A percentile compares a stretch with the other conserved stretches of the same genome.
These are phyloP conservation scores for Equus przewalskii DNA, from an alignment of 2,113 vertebrate genomes.

Conservation along the genomic window DNA sequence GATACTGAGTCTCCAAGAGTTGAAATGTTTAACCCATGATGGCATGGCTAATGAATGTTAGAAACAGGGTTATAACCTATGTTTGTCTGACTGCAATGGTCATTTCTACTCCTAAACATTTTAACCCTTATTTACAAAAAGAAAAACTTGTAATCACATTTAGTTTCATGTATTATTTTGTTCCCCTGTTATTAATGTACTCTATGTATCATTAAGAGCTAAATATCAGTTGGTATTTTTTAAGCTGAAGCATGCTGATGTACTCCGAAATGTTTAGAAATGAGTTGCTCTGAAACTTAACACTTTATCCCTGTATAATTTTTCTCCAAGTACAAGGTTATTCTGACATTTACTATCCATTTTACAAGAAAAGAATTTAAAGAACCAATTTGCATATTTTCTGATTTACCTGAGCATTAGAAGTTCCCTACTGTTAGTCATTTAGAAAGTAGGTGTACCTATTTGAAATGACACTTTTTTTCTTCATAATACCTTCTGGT, in stretches of 20 bases:
- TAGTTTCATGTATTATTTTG: background rate
- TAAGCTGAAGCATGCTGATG: background rate
- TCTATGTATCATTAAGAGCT: conserved; percentile 33
- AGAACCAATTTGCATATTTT: conserved; percentile 74
- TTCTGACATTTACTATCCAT: conserved; percentile 68
- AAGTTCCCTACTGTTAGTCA: conserved; percentile 42
- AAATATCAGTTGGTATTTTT: conserved; percentile 49
- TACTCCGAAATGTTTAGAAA: conserved; percentile 11
- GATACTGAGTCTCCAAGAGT: background rate
- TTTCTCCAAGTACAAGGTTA: conserved; percentile 72
- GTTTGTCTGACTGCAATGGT: background rate
- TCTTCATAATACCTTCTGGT: conserved; percentile 61
- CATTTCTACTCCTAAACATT: background rate
- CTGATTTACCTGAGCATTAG: conserved; percentile 37
- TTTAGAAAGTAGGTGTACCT: conserved; percentile 64
- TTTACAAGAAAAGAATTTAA: conserved; percentile 72
- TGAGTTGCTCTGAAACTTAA: conserved; percentile 54
- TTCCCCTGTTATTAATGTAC: background rate
- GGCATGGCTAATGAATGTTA: background rate
- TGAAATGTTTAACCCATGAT: background rate
- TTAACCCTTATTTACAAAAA: background rate
- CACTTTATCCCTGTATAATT: conserved; percentile 43
- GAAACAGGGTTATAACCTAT: background rate
- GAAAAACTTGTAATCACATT: background rate
- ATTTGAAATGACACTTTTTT: conserved; percentile 56